Base-by-base conservation (phyloP, 37 sponge, comb jelly and placozoan genomes). In the Geodia barretti region DNA sequence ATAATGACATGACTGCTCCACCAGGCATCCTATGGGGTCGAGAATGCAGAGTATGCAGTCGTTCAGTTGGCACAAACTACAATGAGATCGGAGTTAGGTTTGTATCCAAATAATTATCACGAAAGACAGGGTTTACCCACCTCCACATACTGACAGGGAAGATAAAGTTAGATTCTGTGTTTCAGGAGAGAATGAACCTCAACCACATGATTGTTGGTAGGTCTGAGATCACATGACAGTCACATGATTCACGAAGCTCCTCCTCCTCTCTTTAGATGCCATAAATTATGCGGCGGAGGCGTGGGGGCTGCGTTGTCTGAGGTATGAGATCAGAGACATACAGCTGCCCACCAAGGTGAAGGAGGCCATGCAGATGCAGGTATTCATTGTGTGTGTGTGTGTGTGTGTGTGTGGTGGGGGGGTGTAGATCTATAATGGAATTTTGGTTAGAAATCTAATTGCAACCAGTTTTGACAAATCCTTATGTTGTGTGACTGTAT, bases 361-460 rank as follows among this genome's bases (percentile, higher is more conserved):
- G 80, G 97, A 98, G n/a, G 99, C 99, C 78, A 98, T 98, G 99
- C 99, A 98, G 76, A 96, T 96, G 97, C 95, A 94, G 95, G 97
- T 92, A 39, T 25, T 76, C 17, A 32, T 1, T 3, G 31, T 66
- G 67, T n/a, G n/a, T n/a, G n/a, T n/a, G n/a, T n/a, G 30, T 9
- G 67, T 9, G 28, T 66, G 4, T 8, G 1, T n/a, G n/a, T n/a
- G n/a, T n/a, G n/a, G n/a, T n/a, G n/a, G 3, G 68, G 1, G 38
- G 11, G 72, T 20, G 5, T 36, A 1, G 72, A 71, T 71, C 68
- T 33, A 35, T 4, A 68, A 32, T 32, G n/a, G n/a, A n/a, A n/a
- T n/a, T n/a, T 68, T 76, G 64, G 32, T 41, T 30, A 33, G 14
- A 23, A 68, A 29, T 23, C 21, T 68, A 33, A 68, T 68, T 20